Conservation (phyloP, 2,888 invertebrate species). For the Plemyria rubiginata region DNA sequence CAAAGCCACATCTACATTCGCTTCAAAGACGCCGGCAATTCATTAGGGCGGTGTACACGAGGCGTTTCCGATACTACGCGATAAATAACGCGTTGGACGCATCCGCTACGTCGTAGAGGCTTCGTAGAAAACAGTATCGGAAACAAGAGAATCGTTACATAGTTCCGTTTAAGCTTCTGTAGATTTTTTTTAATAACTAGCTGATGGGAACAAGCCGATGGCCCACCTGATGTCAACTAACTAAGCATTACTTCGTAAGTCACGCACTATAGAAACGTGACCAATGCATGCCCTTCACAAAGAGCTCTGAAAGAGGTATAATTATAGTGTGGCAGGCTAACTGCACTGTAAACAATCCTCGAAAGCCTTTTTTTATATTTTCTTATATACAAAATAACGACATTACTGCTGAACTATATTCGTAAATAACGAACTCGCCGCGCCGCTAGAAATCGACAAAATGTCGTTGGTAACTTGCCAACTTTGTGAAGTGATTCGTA, state of each 20-base stretch:
- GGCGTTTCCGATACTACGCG: constrained; percentile 68
- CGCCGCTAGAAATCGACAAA: neutral
- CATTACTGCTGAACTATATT: neutral
- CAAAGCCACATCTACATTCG: constrained; percentile 32
- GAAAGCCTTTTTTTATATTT: no score
- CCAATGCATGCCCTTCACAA: no score
- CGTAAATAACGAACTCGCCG: neutral
- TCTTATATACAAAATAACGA: no score
- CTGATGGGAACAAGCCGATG: no score
- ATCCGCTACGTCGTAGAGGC: constrained; percentile 24
- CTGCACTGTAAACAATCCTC: no score
- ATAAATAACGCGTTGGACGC: constrained; percentile 61
- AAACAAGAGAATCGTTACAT: neutral
- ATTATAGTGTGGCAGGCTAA: no score
- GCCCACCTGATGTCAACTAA: no score
- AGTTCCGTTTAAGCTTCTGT: neutral
- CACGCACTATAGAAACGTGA: no score
- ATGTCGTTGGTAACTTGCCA: constrained; percentile 15
- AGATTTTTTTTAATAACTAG: no score
- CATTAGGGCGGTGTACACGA: constrained; percentile 55
- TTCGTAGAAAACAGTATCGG: constrained; percentile 4
- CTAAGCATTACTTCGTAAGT: no score
- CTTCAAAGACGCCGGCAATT: constrained; percentile 52
- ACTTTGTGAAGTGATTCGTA: constrained; percentile 19
- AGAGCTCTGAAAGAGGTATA: no score